Conservation (phyloP, 2,888 invertebrate species). For the Tachina lurida region DNA sequence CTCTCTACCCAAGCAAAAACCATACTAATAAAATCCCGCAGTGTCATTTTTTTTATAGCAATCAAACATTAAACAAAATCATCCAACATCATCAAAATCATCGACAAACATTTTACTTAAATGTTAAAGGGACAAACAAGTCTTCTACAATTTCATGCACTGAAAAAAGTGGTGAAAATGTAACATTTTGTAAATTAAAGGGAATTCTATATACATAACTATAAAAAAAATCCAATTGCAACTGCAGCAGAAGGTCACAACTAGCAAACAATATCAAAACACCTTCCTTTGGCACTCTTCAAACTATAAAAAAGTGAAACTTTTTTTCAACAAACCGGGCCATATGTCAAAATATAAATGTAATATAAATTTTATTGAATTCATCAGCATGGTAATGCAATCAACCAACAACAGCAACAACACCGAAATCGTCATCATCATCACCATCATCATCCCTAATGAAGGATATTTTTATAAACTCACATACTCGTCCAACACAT, state of each 20-base stretch:
- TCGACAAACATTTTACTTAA: conserved; percentile 63
- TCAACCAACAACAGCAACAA: conserved; percentile 31
- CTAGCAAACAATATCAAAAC: conserved; percentile 67
- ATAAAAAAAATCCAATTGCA: conserved; percentile 43
- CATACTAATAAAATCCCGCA: conserved; percentile 69
- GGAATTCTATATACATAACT: too few relatives aligned
- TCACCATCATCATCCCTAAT: conserved; percentile 74
- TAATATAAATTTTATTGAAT: conserved; percentile 49
- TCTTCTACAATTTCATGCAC: conserved; percentile 49
- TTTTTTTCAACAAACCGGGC: conserved; percentile 74
- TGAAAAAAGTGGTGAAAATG: conserved; percentile 60
- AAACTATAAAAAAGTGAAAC: conserved; percentile 70
- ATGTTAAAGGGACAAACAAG: conserved; percentile 47
- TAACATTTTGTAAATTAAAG: conserved; percentile 69
- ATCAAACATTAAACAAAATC: conserved; percentile 63
- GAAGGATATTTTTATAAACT: conserved; percentile 4
- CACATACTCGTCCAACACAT: conserved; percentile 47
- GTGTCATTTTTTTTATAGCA: conserved; percentile 60
- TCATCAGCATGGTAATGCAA: conserved; percentile 45
- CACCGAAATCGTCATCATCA: background rate
- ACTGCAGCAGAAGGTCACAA: conserved; percentile 70
- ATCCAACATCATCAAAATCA: conserved; percentile 68
- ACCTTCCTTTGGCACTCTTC: conserved; percentile 73
- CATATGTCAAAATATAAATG: conserved; percentile 80
- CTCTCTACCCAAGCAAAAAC: conserved; percentile 6